These are phyloP conservation scores for Vipera ursinii DNA, from an alignment of 2,797 vertebrate species.

Conservation along the genomic window DNA sequence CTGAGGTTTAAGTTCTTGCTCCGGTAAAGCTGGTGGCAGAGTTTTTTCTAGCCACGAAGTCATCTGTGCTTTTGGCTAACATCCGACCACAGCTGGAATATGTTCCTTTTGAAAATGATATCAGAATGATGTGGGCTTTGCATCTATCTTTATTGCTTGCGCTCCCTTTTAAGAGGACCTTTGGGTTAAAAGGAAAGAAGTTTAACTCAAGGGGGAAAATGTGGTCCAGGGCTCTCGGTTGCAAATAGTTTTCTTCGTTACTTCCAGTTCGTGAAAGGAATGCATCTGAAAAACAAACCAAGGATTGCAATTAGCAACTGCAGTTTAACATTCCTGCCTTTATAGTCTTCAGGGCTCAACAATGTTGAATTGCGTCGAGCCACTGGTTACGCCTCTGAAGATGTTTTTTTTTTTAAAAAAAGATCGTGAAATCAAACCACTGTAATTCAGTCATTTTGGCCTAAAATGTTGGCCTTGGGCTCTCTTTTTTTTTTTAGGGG, in stretches of 20 bases:
- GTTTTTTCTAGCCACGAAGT: background rate
- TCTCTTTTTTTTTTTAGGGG: background rate
- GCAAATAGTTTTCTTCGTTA: constrained; percentile 26
- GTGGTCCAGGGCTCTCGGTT: constrained; percentile 11
- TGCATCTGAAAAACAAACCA: background rate
- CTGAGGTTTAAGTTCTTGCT: background rate
- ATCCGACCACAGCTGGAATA: constrained; percentile 6
- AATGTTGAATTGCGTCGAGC: constrained; percentile 9
- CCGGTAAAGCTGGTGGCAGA: background rate
- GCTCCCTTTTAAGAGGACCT: background rate
- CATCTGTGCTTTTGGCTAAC: constrained; percentile 8
- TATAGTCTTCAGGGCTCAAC: background rate
- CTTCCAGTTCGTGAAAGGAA: background rate
- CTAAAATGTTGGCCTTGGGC: background rate
- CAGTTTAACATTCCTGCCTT: background rate
- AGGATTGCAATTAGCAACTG: constrained; percentile 10
- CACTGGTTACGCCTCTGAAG: background rate
- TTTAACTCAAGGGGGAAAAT: constrained; percentile 25
- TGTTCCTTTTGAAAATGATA: constrained; percentile 19
- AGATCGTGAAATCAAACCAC: background rate
- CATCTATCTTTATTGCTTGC: background rate
- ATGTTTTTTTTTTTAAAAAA: background rate
- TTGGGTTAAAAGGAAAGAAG: constrained; percentile 19
- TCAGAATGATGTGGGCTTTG: background rate
- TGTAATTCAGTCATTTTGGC: background rate